Percentiles rank a stretch among this genome's conserved stretches.
These are phyloP conservation scores for Ischnura elegans DNA, from an alignment of 2,888 invertebrate genomes.

Conservation along the genomic window DNA sequence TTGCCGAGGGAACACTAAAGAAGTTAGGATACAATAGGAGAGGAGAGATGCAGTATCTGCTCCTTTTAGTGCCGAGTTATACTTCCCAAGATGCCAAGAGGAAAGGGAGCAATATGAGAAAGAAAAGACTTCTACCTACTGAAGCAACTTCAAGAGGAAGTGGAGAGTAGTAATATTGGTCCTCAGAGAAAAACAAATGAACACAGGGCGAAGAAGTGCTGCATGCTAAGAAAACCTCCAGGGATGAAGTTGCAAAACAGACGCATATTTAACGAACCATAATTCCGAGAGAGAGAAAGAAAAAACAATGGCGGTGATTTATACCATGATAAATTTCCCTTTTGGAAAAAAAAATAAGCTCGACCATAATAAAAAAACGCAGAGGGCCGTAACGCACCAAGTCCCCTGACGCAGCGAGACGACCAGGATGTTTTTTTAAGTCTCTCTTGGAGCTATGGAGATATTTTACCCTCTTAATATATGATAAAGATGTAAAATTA, in stretches of 20 bases:
- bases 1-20: slow-evolving; percentile 5
- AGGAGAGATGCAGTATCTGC: neutral
- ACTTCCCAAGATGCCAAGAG: neutral
- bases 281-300: neutral
- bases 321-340: slow-evolving; percentile 16
- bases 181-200: slow-evolving; percentile 28
- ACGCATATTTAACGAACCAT: slow-evolving; percentile 18
- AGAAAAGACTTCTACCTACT: neutral
- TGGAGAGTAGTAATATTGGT: neutral
- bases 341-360: neutral
- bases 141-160: neutral
- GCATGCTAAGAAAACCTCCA: neutral
- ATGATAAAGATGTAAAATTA: neutral
- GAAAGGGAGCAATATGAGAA: neutral
- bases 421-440: neutral
- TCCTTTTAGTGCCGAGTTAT: neutral
- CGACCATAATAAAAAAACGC: neutral
- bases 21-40: neutral
- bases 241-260: neutral
- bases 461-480: neutral
- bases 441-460: neutral
- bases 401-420: neutral
- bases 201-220: neutral
- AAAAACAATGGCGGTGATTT: slow-evolving; percentile 35
- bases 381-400: neutral